Base-by-base conservation (phyloP, 2,888 invertebrate genomes). In the Mechanitis messenoides region DNA sequence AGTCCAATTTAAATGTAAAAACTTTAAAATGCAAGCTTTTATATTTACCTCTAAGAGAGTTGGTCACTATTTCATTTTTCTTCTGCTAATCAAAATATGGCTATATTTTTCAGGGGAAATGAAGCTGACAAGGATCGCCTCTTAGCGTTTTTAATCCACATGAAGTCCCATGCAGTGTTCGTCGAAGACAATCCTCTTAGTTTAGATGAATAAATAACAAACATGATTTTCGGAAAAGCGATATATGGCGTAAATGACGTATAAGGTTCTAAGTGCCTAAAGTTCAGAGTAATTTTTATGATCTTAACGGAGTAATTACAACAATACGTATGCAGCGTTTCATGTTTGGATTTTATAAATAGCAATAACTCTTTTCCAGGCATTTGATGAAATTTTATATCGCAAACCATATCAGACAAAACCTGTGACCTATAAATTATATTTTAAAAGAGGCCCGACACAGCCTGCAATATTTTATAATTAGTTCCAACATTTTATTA, bases 101-200 rank as follows among this genome's bases (percentile, higher is more conserved):
- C 38, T 54, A 55, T 59, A 62, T 56, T 55, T 72, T 72, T 47
- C 76, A 84, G 85, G 65, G 81, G 80, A 2, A 72, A 78, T 1
- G 80, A 83, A 0, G 76, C 81, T 0, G 79, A 79, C 1, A 80
- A 78, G 60, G 88, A 88, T 59, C 79, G 85, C 3, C 71, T 88
- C 6, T 62, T 87, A 35, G 87, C 86, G 0, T 84, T 87, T 66
- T 71, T 86, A 58, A 84, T 88, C 38, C 80, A 78, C 68, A 64
- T 87, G 67, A 80, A 79, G 59, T 77, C 85, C 1, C 80, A 83
- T 63, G 73, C 74, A 55, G 73, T 74, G 1, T 76, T 75, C 64
- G 69, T 68, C 28, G 79, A 77, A n/a, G 77, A 77, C 56, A 74
- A 65, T 60, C 72, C 74, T 45, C 70, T 71, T 56, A 79, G 79